Percentiles rank a stretch among this genome's conserved stretches.
These are phyloP conservation scores for Galemys pyrenaicus DNA, from an alignment of 2,113 vertebrate species.

Conservation along the genomic window DNA sequence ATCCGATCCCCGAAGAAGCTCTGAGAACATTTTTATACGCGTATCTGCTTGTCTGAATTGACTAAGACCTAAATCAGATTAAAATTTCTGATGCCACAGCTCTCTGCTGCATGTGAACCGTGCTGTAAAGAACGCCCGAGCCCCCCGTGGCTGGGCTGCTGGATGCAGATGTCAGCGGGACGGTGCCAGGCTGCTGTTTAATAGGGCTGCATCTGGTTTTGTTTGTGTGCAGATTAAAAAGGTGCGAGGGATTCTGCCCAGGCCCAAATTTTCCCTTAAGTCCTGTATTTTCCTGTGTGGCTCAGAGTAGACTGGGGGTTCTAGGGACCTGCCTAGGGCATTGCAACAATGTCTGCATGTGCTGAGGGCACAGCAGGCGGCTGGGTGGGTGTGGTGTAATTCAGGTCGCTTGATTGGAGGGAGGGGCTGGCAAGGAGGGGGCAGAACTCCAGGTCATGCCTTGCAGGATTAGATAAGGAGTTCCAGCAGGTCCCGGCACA, in stretches of 20 bases:
- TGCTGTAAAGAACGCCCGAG: accelerated
- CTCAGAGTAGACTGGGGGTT: neutral
- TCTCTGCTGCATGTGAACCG: neutral
- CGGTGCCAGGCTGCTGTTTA: neutral
- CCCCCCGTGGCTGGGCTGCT: neutral
- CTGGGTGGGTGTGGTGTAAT: neutral
- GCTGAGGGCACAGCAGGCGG: accelerated
- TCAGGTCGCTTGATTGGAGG: neutral
- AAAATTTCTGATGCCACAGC: neutral
- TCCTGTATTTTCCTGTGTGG: neutral
- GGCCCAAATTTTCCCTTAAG: neutral
- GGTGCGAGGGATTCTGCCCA: accelerated
- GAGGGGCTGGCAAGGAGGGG: neutral
- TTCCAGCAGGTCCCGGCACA: neutral
- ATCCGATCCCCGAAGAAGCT: neutral
- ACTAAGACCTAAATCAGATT: neutral
- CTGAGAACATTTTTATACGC: neutral
- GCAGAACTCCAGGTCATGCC: neutral
- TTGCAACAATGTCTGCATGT: neutral
- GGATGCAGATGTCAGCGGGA: neutral
- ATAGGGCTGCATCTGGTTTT: neutral
- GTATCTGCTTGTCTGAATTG: neutral
- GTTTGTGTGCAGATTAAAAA: neutral
- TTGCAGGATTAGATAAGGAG: neutral
- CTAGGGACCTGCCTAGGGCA: accelerated